Conservation (phyloP, 2,888 invertebrate species). For the Margaritifera margaritifera region DNA sequence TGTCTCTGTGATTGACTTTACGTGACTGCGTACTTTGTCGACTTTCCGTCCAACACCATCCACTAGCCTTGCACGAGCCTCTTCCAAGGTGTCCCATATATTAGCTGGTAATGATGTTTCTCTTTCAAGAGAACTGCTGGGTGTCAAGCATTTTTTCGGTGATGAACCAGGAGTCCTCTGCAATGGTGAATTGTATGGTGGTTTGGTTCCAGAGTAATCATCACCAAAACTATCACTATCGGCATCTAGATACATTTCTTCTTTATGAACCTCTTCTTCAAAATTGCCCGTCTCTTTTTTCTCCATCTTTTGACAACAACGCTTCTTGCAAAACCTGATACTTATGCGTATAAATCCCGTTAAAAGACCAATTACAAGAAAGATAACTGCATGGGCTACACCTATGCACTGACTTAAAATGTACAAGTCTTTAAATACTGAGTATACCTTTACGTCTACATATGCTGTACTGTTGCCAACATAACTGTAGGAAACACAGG, state of each 20-base stretch:
- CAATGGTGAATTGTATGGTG: slow-evolving; percentile 45
- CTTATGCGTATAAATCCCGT: slow-evolving; percentile 48
- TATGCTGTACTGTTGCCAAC: slow-evolving; percentile 46
- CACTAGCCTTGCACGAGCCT: slow-evolving; percentile 56
- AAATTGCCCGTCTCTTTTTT: slow-evolving; percentile 23
- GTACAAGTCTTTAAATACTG: slow-evolving; percentile 32
- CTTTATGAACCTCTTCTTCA: slow-evolving; percentile 29
- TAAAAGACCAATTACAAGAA: slow-evolving; percentile 49
- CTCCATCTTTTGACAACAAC: slow-evolving; percentile 21
- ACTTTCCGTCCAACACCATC: slow-evolving; percentile 59
- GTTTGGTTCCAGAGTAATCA: slow-evolving; percentile 36
- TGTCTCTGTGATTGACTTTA: slow-evolving; percentile 47
- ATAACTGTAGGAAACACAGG: slow-evolving; percentile 55
- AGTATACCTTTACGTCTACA: slow-evolving; percentile 35
- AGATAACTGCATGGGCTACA: slow-evolving; percentile 35
- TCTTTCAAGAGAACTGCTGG: slow-evolving; percentile 26
- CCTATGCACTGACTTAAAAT: slow-evolving; percentile 49
- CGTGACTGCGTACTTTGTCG: slow-evolving; percentile 57
- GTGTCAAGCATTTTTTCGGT: slow-evolving; percentile 49
- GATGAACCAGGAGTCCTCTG: slow-evolving; percentile 35
- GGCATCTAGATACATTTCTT: slow-evolving; percentile 5
- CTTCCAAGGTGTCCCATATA: slow-evolving; percentile 62
- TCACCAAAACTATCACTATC: slow-evolving; percentile 32
- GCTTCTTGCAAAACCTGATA: slow-evolving; percentile 31
- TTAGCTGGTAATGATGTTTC: slow-evolving; percentile 40